Conservation (phyloP, 1,140 invertebrate species). For the Venturia canescens region DNA sequence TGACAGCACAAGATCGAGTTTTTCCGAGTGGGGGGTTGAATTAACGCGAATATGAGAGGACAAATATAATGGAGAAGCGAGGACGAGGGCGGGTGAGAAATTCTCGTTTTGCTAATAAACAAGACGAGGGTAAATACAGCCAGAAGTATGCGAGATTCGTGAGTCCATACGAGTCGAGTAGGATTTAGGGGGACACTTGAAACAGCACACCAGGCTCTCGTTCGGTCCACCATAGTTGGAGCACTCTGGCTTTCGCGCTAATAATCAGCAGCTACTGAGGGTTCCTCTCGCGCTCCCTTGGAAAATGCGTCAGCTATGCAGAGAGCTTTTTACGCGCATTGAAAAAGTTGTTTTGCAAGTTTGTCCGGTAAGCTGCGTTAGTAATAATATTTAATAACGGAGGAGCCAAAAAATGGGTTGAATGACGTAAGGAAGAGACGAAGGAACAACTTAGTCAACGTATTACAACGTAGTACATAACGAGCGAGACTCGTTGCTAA, state of each 20-base stretch:
- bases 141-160: not conserved
- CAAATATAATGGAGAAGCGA: conserved; percentile 9
- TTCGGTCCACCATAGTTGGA: not conserved
- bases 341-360: not conserved
- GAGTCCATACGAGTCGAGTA: not conserved
- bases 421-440: not conserved
- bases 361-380: not conserved
- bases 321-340: no score
- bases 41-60: conserved; percentile 1
- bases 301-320: not conserved
- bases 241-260: conserved; percentile 29
- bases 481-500: conserved; percentile 48
- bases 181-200: not conserved
- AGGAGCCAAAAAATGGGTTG: not conserved
- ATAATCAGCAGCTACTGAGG: conserved; percentile 28
- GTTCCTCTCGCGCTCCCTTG: not conserved
- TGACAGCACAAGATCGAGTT: conserved; percentile 12
- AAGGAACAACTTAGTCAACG: conserved; percentile 45
- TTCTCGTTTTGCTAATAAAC: conserved; percentile 14
- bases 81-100: not conserved
- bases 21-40: not conserved
- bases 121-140: not conserved
- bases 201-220: conserved; percentile 12
- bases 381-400: not conserved
- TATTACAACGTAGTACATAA: conserved; percentile 23